phyloP scores from a whole-genome alignment of 2,113 vertebrate genomes.

The Vicugna pacos region DNA sequence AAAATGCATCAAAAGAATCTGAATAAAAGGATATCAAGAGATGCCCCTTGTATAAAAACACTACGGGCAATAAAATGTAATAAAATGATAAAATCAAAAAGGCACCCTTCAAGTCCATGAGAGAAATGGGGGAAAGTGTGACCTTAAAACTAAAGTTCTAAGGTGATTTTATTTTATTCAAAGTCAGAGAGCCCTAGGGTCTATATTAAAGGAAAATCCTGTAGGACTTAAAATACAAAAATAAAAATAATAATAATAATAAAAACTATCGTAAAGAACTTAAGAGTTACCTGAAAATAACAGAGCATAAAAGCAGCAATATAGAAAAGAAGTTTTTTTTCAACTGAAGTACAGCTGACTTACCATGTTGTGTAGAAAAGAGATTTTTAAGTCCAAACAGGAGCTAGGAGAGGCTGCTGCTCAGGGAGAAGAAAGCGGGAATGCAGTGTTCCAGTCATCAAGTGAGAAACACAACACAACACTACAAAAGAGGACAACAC shows the following conservation, averaged over 20 bases:
- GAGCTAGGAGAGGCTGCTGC: background rate
- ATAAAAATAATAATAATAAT: background rate
- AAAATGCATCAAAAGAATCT: background rate
- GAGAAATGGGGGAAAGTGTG: background rate
- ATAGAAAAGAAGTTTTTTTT: background rate
- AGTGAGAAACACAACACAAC: background rate
- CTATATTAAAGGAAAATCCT: background rate
- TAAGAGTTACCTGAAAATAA: background rate
- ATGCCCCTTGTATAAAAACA: background rate
- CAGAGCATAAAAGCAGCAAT: background rate
- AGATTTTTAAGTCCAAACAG: background rate
- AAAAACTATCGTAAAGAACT: background rate
- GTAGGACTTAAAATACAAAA: background rate
- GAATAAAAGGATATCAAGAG: background rate
- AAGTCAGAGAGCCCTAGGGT: background rate
- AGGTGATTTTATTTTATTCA: background rate
- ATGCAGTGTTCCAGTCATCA: background rate
- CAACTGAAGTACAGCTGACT: no score
- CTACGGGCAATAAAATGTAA: background rate
- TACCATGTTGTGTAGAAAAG: background rate
- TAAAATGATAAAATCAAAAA: constrained; percentile 1
- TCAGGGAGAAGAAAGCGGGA: background rate
- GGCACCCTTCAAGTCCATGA: background rate
- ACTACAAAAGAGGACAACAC: background rate
- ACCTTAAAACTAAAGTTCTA: background rate